Evolutionary conservation across 2,888 invertebrate species (phyloP), one percentile per base, ranked within the genome.

Genomic region (Tyria jacobaeae): DNA sequence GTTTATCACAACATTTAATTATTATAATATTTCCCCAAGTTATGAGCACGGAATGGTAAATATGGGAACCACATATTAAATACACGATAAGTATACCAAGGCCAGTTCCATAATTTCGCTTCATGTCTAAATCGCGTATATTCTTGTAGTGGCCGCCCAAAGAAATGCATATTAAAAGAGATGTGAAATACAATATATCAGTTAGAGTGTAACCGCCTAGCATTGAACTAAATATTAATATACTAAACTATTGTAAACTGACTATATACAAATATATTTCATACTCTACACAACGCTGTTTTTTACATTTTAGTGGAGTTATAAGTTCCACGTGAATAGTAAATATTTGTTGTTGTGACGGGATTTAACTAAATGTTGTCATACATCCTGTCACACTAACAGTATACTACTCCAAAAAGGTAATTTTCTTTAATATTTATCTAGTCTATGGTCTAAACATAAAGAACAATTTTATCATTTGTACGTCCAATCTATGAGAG

Each of bases 21-120:
- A 96, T 95, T 47, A 95, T 69, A 6, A 95, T 92, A 84, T 96
- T 96, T 21, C 96, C 90, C 74, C 95, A 82, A 34, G 95, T 94
- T 78, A 95, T 92, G 35, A 96, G 70, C 6, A 96, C 70, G 0
- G 95, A 94, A 82, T 96, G 96, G 57, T 95, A 76, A 25, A 95
- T 87, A 63, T 95, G 93, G 56, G 87, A 75, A 24, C 96, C 96
- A 59, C 96, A 96, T 31, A 96, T 95, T 24, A 95, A 77, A 49
- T 92, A 86, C 1, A 94, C 88, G 17, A 96, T 85, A 6, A 94
- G 58, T 31, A 96, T 76, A 5, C 97, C 97, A 9, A 96, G 80
- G 0, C 93, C 84, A 0, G 96, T 95, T 5, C 96, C 95, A 54
- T 94, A 89, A 85, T 94, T 94, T 77, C 95, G 95, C 82, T 95